These are phyloP conservation scores for Dicycla oo DNA, from an alignment of 2,888 invertebrate genomes.

Conservation along the genomic window DNA sequence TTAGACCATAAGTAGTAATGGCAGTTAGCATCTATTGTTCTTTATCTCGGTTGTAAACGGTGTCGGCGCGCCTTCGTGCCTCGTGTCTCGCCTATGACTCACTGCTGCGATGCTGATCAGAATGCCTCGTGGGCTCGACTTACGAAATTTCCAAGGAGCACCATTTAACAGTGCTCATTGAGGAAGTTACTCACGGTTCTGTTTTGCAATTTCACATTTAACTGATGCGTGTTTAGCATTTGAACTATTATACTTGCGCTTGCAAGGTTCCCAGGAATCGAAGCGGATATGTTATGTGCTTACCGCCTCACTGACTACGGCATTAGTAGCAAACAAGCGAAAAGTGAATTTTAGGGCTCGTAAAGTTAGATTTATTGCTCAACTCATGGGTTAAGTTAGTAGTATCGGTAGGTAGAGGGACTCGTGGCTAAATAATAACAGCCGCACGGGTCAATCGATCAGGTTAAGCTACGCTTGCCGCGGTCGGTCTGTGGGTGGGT, in stretches of 20 bases:
- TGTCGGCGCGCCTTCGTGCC: constrained; percentile 60
- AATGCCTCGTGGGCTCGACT: constrained; percentile 75
- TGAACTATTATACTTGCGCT: constrained; percentile 48
- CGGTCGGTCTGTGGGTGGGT: too few relatives aligned
- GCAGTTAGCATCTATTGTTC: constrained; percentile 60
- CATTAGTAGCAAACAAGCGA: constrained; percentile 49
- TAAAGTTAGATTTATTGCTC: constrained; percentile 53
- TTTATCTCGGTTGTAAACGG: constrained; percentile 46
- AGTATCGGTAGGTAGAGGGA: constrained; percentile 5
- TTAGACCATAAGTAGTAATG: constrained; percentile 8
- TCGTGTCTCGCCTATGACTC: constrained; percentile 69
- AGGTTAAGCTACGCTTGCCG: too few relatives aligned
- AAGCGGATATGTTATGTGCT: constrained; percentile 31
- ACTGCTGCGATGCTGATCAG: constrained; percentile 72
- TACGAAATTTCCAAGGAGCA: constrained; percentile 77
- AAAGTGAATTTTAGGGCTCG: constrained; percentile 54
- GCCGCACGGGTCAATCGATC: too few relatives aligned
- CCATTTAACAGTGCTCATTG: constrained; percentile 74
- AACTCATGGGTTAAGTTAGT: constrained; percentile 29
- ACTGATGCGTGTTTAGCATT: constrained; percentile 61
- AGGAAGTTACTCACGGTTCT: constrained; percentile 77
- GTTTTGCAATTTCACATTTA: constrained; percentile 73
- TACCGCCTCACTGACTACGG: constrained; percentile 20
- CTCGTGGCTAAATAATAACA: too few relatives aligned
- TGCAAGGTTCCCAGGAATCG: constrained; percentile 40